Evolutionary conservation across 23 tunicate genomes (phyloP), one percentile per base, ranked within the genome.

Genomic region (Phallusia fumigata): DNA sequence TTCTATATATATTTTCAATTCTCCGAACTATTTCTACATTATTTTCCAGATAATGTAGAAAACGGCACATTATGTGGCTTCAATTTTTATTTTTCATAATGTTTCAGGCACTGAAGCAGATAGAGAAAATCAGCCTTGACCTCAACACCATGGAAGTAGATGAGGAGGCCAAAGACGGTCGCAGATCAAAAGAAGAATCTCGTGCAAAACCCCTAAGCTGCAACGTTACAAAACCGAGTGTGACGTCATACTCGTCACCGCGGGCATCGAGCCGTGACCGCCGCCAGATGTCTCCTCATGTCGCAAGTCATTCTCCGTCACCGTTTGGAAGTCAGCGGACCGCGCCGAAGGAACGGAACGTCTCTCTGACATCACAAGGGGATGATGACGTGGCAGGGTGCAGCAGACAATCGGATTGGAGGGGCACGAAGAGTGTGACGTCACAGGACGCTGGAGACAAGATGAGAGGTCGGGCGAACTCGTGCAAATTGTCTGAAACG

Each of bases 121-220:
- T 92, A n/a, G 97, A 92, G 74, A 92, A 87, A 36, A 92, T 92
- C 81, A 87, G 88, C 49, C 65, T 82, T 35, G 96, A 91, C 52
- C 51, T 87, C 16, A 72, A 80, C 36, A 74, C 73, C 18, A 64
- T 77, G n/a, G 79, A 79, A 2, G 52, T 26, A 2, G 77, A 58
- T 3, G 69, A 18, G 18, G 58, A 51, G 18, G 18, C 15, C 58
- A 51, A 8, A 58, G 26, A 22, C 1, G 69, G 69, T 5, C 26
- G 69, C 11, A 10, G 47, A 40, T 40, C 47, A 40, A 40, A 40
- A 10, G 47, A 40, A 40, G 69, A 5, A 8, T 1, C 26, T 58
- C 69, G 69, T 8, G 8, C 69, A 58, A 58, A 11, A 3, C 69
- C 69, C 26, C 11, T 8, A 22, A 58, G 28, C 28, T 8, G 28